phyloP scores from a whole-genome alignment of 2,113 vertebrate genomes.

The Ivindomyrus marchei region DNA sequence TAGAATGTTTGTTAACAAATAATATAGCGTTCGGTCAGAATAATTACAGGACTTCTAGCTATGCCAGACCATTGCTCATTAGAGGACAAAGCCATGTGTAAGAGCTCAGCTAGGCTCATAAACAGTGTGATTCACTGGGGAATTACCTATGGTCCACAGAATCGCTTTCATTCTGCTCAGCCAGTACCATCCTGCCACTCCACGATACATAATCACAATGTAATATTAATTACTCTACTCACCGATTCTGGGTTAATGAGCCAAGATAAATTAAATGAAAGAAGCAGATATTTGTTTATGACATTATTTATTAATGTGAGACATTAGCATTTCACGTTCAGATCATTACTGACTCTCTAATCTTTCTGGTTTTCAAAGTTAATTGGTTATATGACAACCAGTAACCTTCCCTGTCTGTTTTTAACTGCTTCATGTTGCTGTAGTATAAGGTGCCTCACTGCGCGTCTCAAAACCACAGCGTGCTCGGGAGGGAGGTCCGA shows the following conservation, averaged over 20 bases:
- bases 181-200: background rate
- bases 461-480: background rate
- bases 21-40: background rate
- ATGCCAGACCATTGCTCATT: background rate
- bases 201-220: background rate
- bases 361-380: background rate
- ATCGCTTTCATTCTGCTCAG: background rate
- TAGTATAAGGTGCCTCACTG: background rate
- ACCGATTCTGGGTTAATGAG: conserved; percentile 13
- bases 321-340: background rate
- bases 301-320: background rate
- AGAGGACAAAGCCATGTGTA: background rate
- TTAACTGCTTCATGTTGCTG: background rate
- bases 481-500: background rate
- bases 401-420: background rate
- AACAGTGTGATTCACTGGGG: background rate
- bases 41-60: background rate
- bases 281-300: background rate
- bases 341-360: background rate
- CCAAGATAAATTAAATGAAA: background rate
- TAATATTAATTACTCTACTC: conserved; percentile 1
- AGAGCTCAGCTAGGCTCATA: background rate
- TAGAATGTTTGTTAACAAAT: background rate
- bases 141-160: background rate
- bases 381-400: background rate